A percentile compares a stretch with the other conserved stretches of the same genome.
Conservation (phyloP, 2,797 vertebrate species). For the Pantherophis alleghaniensis region DNA sequence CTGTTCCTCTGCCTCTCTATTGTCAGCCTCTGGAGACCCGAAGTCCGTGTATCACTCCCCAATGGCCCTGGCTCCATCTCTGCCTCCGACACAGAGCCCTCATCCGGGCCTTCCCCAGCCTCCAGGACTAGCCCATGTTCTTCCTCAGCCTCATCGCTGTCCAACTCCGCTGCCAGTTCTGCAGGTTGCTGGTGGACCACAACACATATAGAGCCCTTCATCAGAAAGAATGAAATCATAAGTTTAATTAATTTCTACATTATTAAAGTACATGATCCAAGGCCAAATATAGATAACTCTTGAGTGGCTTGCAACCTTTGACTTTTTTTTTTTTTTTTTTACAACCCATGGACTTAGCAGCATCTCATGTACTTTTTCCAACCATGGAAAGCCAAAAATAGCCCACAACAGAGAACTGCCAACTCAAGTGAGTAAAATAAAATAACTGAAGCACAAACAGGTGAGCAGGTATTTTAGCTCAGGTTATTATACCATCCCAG, state of each 20-base stretch:
- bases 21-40: too few relatives aligned
- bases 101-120: too few relatives aligned
- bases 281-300: not conserved
- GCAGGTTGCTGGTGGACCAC: too few relatives aligned
- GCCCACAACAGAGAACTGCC: not conserved
- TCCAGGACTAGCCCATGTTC: too few relatives aligned
- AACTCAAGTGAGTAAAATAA: not conserved
- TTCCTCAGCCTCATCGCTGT: too few relatives aligned
- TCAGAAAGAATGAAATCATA: not conserved
- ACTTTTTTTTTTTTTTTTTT: not conserved
- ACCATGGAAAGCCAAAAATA: not conserved
- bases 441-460: not conserved
- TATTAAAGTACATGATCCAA: not conserved
- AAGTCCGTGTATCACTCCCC: too few relatives aligned
- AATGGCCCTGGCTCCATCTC: too few relatives aligned
- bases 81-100: too few relatives aligned
- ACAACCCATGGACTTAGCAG: not conserved
- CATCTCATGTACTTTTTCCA: not conserved
- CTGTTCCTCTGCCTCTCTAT: too few relatives aligned
- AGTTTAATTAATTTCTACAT: not conserved
- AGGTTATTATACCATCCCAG: not conserved
- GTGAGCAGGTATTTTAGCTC: not conserved
- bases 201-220: not conserved
- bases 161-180: too few relatives aligned
- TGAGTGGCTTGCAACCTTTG: not conserved